Percentiles rank a stretch among this genome's conserved stretches.
Conservation (phyloP, 2,888 invertebrate species). For the Monoplex corrugatus region DNA sequence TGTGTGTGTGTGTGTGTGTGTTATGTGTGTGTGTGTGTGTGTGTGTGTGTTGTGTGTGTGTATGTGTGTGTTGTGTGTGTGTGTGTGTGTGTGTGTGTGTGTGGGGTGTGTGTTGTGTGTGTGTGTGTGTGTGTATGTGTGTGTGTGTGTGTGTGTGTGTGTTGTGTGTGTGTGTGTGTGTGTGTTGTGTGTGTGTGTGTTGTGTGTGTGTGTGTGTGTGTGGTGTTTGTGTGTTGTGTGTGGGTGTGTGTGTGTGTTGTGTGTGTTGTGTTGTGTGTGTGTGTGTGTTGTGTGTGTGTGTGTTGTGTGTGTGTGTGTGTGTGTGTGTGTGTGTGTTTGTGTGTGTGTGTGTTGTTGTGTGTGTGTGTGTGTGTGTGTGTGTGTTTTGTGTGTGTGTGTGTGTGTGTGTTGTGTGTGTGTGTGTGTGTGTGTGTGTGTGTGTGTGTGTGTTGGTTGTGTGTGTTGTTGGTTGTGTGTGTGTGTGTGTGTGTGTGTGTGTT, state of each 20-base stretch:
- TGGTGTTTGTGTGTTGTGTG: not conserved
- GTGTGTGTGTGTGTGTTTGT: not conserved
- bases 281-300: not conserved
- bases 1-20: no score
- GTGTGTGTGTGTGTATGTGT: not conserved
- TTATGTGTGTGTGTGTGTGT: no score
- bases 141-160: not conserved
- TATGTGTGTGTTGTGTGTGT: no score
- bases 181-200: conserved; percentile 41
- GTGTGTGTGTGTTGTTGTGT: not conserved
- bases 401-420: not conserved
- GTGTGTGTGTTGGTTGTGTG: not conserved
- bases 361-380: not conserved
- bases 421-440: not conserved
- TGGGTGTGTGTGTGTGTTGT: not conserved
- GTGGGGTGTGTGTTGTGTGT: not conserved
- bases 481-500: no score
- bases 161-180: not conserved
- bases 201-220: not conserved
- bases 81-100: no score
- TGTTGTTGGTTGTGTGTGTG: not conserved
- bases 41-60: not conserved
- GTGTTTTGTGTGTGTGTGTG: not conserved
- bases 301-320: not conserved
- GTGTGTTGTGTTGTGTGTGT: conserved; percentile 45